Evolutionary conservation across 35 echinoderm and acorn worm species (phyloP), one percentile per base, ranked within the genome.

Genomic region (Hemicentrotus pulcherrimus): DNA sequence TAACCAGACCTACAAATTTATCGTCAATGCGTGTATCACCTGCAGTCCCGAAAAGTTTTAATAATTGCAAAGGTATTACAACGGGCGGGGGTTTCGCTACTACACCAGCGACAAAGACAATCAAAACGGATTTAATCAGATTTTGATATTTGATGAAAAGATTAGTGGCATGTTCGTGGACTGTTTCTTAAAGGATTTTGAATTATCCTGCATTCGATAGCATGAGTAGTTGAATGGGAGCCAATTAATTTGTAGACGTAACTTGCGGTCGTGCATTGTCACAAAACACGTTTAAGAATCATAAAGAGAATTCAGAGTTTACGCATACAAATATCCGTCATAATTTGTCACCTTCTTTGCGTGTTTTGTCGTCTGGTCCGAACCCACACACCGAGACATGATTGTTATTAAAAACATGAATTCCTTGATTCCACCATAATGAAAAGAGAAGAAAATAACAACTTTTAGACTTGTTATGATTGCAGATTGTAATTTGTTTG

Each of bases 121-220:
- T 78, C 65, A 78, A 78, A 78, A 22, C 65, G 19, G 4, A 78
- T 78, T 22, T 78, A 78, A 78, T 78, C 65, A 2, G 65, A 78
- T 78, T 78, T 78, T 78, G 22, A 78, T 78, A 78, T 78, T 78
- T 78, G 65, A 78, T 78, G 65, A 78, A 78, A 78, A 78, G 65
- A 78, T 78, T 78, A 78, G 65, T 78, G 19, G 6, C 65, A 78
- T 78, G 22, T 78, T 78, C 65, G 65, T 78, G 65, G 65, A 58
- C 19, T 78, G 65, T 78, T 22, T 8, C 65, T n/a, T 78, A 28
- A 22, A 18, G 19, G 2, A 7, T 28, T 28, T 78, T 18, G 24
- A 78, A 78, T 28, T 78, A 78, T n/a, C 22, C 65, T 22, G 65
- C 22, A n/a, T 78, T 78, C 65, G 28, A 28, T 8, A n/a, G 65